phyloP scores from a whole-genome alignment of 64 coral and sea anemone genomes.

The Catalaphyllia jardinei region DNA sequence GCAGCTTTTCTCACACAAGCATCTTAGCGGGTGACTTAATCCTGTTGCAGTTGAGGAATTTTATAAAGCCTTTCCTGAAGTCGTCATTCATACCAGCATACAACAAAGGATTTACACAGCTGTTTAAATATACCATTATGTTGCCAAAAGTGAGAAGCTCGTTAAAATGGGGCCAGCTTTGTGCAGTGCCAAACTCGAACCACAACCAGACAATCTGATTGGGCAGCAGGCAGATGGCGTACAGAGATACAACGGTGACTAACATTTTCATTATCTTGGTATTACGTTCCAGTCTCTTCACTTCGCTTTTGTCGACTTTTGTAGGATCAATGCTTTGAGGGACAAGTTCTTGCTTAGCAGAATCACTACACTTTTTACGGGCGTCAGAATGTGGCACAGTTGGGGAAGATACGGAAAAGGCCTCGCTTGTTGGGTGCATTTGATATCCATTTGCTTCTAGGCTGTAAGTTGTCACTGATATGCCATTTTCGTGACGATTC shows the following conservation, averaged over 20 bases:
- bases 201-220: conserved; percentile 92
- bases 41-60: conserved; percentile 48
- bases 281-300: conserved; percentile 59
- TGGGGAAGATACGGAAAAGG: not conserved
- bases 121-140: conserved; percentile 90
- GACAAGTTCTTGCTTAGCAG: not conserved
- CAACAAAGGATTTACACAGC: conserved; percentile 71
- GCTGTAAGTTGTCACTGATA: not conserved
- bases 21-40: not conserved
- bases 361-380: conserved; percentile 16
- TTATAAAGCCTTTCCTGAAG: conserved; percentile 80
- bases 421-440: conserved; percentile 16
- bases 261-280: conserved; percentile 88
- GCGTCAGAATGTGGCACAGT: not conserved
- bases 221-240: conserved; percentile 78
- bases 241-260: conserved; percentile 71
- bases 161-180: conserved; percentile 25
- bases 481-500: conserved; percentile 44
- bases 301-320: conserved; percentile 44
- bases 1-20: not conserved
- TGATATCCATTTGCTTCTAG: not conserved
- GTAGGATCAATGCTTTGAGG: not conserved
- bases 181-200: conserved; percentile 71
- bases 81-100: conserved; percentile 94
- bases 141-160: conserved; percentile 68